Evolutionary conservation across 2,113 vertebrate species (phyloP).

Genomic region (Austrofundulus limnaeus): DNA sequence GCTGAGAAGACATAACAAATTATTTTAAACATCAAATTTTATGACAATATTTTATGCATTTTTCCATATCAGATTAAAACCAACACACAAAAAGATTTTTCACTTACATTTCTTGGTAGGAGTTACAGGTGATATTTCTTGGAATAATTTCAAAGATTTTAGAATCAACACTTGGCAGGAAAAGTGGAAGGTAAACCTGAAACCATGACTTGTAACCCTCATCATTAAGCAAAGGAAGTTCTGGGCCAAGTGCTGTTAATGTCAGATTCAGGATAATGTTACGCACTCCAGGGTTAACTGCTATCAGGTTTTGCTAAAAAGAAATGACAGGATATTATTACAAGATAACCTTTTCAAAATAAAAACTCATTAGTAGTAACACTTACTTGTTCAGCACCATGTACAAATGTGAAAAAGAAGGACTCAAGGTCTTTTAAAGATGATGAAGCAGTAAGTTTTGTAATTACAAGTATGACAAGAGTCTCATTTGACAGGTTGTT

Average conservation of each 20-base stretch:
- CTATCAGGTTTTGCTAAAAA: conserved; percentile 36
- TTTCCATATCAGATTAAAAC: too few species aligned
- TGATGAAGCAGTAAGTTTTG: not conserved
- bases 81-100: not conserved
- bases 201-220: conserved; percentile 45
- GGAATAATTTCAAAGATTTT: conserved; percentile 37
- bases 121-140: conserved; percentile 40
- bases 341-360: not conserved
- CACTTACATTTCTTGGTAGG: conserved; percentile 50
- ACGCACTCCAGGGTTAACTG: conserved; percentile 20
- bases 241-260: conserved; percentile 17
- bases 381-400: conserved; percentile 18
- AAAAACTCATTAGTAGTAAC: not conserved
- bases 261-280: conserved; percentile 44
- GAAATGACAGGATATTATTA: not conserved
- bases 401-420: conserved; percentile 36
- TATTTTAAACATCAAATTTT: not conserved
- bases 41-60: not conserved
- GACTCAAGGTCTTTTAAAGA: not conserved
- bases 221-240: conserved; percentile 9
- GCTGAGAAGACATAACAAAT: not conserved
- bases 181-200: conserved; percentile 39
- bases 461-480: conserved; percentile 23
- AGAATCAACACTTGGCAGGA: conserved; percentile 41
- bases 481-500: conserved; percentile 41